phyloP scores from a whole-genome alignment of 2,797 vertebrate genomes.

The Hoplostethus atlanticus region DNA sequence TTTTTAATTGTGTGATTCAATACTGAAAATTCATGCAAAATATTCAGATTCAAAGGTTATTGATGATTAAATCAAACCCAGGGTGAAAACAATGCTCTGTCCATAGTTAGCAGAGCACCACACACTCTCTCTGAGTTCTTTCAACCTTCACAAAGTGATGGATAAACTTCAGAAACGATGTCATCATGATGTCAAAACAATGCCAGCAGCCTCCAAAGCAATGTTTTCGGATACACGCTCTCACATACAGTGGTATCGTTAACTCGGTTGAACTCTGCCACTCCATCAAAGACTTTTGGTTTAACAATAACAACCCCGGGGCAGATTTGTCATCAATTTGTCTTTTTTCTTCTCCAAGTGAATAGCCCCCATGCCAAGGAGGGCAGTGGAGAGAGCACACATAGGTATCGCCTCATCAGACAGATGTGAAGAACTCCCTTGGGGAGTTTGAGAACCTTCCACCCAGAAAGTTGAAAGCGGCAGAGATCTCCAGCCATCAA shows the following conservation, averaged over 20 bases:
- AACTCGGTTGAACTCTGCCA: slow-evolving; percentile 71
- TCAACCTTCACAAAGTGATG: slow-evolving; percentile 27
- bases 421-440: slow-evolving; percentile 53
- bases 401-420: slow-evolving; percentile 59
- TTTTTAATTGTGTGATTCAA: slow-evolving; percentile 35
- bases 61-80: slow-evolving; percentile 17
- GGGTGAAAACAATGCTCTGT: not conserved
- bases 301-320: slow-evolving; percentile 71
- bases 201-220: slow-evolving; percentile 54
- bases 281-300: slow-evolving; percentile 64
- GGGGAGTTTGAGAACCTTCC: slow-evolving; percentile 51
- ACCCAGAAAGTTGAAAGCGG: slow-evolving; percentile 54
- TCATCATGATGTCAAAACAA: slow-evolving; percentile 64
- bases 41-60: slow-evolving; percentile 8
- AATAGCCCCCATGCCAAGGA: slow-evolving; percentile 50
- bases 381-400: slow-evolving; percentile 45
- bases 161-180: slow-evolving; percentile 59
- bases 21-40: slow-evolving; percentile 9
- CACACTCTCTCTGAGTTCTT: slow-evolving; percentile 14
- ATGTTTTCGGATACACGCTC: slow-evolving; percentile 46
- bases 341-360: slow-evolving; percentile 43
- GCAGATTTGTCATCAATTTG: slow-evolving; percentile 69
- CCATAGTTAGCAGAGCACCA: not conserved
- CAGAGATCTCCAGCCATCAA: slow-evolving; percentile 64
- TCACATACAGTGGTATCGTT: slow-evolving; percentile 57